Percentiles rank a stretch among this genome's conserved stretches.
Conservation (phyloP, 2,797 vertebrate species). For the Poecilia gillii region DNA sequence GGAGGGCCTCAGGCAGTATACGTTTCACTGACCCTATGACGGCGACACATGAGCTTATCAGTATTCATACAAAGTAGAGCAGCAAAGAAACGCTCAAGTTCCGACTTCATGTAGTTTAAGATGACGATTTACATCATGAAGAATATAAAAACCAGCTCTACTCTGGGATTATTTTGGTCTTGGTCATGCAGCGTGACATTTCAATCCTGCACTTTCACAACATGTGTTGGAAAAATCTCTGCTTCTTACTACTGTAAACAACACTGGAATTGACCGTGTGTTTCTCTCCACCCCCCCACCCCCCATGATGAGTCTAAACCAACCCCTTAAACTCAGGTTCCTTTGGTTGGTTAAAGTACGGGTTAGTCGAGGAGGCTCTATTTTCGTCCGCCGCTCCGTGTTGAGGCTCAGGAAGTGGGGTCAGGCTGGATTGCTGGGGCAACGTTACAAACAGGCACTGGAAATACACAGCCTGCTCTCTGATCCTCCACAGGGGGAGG, state of each 20-base stretch:
- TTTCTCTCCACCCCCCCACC: neutral
- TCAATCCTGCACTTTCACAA: conserved; percentile 5
- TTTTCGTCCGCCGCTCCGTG: conserved; percentile 61
- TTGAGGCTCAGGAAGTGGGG: conserved; percentile 27
- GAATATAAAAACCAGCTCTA: neutral
- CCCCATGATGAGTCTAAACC: conserved; percentile 12
- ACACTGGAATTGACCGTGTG: conserved; percentile 4
- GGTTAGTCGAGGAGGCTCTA: conserved; percentile 49
- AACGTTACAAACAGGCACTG: conserved; percentile 73
- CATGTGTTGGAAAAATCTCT: conserved; percentile 34
- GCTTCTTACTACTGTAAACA: conserved; percentile 36
- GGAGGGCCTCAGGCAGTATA: neutral
- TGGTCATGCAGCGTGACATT: neutral
- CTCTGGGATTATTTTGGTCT: neutral
- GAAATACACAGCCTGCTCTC: conserved; percentile 54
- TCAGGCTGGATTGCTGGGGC: conserved; percentile 52
- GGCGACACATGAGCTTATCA: conserved; percentile 13
- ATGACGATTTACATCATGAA: neutral
- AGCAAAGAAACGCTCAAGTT: neutral
- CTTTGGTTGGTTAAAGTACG: conserved; percentile 17
- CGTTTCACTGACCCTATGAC: conserved; percentile 22
- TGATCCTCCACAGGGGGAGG: conserved; percentile 35
- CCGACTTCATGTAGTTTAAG: neutral
- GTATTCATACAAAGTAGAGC: neutral
- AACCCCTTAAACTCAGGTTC: conserved; percentile 43